Conservation (phyloP, 2,113 vertebrate species). For the Ursus arctos region DNA sequence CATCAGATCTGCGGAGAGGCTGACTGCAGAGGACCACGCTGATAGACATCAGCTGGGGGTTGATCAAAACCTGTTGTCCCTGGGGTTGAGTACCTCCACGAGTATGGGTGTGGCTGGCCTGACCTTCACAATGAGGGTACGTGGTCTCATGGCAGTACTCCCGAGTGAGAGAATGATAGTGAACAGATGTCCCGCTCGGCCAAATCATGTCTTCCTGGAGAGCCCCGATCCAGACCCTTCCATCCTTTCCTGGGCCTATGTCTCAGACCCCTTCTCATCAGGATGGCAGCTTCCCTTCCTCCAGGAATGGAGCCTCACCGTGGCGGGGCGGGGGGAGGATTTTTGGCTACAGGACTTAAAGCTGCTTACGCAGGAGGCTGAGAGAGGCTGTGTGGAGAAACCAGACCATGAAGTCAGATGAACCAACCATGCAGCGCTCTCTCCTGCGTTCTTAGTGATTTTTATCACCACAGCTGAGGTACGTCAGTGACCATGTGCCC, state of each 20-base stretch:
- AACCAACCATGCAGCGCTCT: neutral
- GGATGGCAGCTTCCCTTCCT: neutral
- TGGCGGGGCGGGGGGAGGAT: too few species aligned
- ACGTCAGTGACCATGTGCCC: neutral
- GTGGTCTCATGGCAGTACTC: too few species aligned
- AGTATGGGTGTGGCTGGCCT: neutral
- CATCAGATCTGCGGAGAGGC: neutral
- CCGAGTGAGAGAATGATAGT: accelerated
- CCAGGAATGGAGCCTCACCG: neutral
- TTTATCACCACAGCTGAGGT: neutral
- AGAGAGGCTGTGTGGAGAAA: neutral
- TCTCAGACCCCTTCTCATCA: neutral
- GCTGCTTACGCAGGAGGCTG: neutral
- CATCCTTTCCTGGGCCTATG: neutral
- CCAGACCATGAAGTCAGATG: neutral
- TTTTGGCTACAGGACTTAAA: neutral
- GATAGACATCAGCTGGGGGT: neutral
- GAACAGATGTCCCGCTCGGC: neutral
- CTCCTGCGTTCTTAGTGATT: neutral
- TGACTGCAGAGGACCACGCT: neutral
- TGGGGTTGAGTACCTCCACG: neutral
- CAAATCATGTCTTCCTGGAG: neutral
- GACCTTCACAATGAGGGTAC: neutral
- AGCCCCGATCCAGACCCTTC: neutral
- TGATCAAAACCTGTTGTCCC: neutral